Base-by-base conservation (phyloP, 1,140 invertebrate species). In the Geopemphigus sp. region DNA sequence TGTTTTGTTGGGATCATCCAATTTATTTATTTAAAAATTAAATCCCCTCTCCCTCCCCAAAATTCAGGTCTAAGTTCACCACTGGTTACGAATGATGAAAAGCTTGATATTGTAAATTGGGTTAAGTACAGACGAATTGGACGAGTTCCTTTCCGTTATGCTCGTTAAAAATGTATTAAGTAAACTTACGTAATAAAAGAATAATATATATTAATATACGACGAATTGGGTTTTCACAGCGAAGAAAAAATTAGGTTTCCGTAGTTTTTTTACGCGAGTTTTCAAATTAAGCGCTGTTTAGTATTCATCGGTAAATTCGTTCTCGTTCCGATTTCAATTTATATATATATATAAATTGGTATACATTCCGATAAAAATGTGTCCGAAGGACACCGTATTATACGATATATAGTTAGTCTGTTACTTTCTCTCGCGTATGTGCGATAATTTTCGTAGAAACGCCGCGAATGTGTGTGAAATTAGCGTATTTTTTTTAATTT, bases 401-500 rank as follows among this genome's bases (percentile, higher is more conserved):
- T 72, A 53, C 26, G 50, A 29, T 50, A 24, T 15, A 53, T 53
- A 26, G 39, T 15, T 8, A 12, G 17, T 19, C 19, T 72, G 47
- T 54, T 19, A 72, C 50, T 72, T 72, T 72, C 68, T 24, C 64
- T 1, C 66, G 66, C 45, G 66, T 50, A n/a, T n/a, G 26, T 19
- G 61, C 32, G 11, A 32, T 5, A 24, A 29, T 72, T 72, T 54
- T 53, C 15, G 54, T 72, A 54, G 68, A 72, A 72, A 72, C n/a
- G 68, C 50, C 68, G 47, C 50, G 17, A 19, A 19, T 32, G 47
- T 32, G 68, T 54, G 47, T 54, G 50, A 72, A 72, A 72, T 72
- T 72, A 72, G 68, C 54, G 68, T 72, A 72, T 54, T 72, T 72
- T 54, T n/a, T 53, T 72, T 72, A 53, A 53, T 72, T 72, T 72